Percentiles rank a stretch among this genome's conserved stretches.
These are phyloP conservation scores for Tapirus terrestris DNA, from an alignment of 2,113 vertebrate genomes.

Conservation along the genomic window DNA sequence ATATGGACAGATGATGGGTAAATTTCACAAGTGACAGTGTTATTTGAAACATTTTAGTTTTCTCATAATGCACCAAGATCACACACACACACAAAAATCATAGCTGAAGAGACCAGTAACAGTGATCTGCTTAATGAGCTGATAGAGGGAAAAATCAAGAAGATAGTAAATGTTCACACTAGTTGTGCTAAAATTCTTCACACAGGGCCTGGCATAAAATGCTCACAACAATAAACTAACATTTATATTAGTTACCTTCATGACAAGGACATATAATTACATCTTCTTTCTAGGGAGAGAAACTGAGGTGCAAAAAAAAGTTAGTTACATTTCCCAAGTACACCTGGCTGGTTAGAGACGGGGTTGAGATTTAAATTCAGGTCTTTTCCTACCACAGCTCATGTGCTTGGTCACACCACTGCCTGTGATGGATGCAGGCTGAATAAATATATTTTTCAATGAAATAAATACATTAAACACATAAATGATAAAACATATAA, in stretches of 20 bases:
- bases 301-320: not conserved
- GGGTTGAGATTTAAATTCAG: not conserved
- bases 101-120: not conserved
- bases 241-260: not conserved
- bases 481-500: not conserved
- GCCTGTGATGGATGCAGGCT: not conserved
- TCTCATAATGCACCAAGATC: not conserved
- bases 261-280: not conserved
- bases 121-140: not conserved
- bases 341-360: not conserved
- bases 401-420: not conserved
- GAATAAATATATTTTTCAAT: not conserved
- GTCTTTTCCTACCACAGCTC: not conserved
- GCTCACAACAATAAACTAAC: not conserved
- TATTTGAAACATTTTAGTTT: not conserved
- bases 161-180: not conserved
- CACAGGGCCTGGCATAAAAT: not conserved
- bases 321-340: not conserved
- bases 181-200: not conserved
- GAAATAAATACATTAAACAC: not conserved
- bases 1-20: not conserved
- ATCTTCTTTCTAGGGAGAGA: not conserved
- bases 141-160: not conserved
- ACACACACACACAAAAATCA: not conserved
- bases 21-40: conserved; percentile 19